Evolutionary conservation across 2,888 invertebrate species (phyloP).

Genomic region (Carterocephalus palaemon): DNA sequence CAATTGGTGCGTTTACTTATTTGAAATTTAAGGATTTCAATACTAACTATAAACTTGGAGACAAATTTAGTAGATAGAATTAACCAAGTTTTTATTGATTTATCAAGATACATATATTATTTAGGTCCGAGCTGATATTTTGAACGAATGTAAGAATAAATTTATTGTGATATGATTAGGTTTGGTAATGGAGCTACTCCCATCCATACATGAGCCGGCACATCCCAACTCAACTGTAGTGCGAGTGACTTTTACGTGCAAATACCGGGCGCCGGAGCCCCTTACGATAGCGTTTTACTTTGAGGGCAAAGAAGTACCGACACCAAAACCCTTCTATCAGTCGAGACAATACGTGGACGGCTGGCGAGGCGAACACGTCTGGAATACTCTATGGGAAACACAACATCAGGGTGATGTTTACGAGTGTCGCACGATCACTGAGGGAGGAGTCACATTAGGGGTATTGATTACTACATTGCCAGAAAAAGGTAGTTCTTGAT

Average conservation of each 20-base stretch:
- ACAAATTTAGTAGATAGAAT: slow-evolving; percentile 1
- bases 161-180: slow-evolving; percentile 41
- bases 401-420: slow-evolving; percentile 45
- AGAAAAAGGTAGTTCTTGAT: slow-evolving; percentile 46
- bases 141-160: neutral
- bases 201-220: slow-evolving; percentile 47
- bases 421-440: slow-evolving; percentile 62
- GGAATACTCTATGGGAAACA: slow-evolving; percentile 56
- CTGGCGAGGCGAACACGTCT: slow-evolving; percentile 56
- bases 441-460: slow-evolving; percentile 56
- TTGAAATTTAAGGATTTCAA: too few relatives aligned
- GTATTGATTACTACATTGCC: slow-evolving; percentile 58
- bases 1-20: slow-evolving; percentile 50
- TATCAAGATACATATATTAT: too few relatives aligned
- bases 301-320: slow-evolving; percentile 45
- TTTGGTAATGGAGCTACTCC: slow-evolving; percentile 68
- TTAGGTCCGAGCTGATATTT: too few relatives aligned
- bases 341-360: slow-evolving; percentile 52
- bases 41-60: too few relatives aligned
- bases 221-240: slow-evolving; percentile 37
- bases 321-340: slow-evolving; percentile 47
- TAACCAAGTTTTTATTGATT: too few relatives aligned
- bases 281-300: slow-evolving; percentile 61
- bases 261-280: slow-evolving; percentile 63
- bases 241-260: slow-evolving; percentile 58